A percentile compares a stretch with the other conserved stretches of the same genome.
Evolutionary conservation across 2,888 invertebrate genomes (phyloP).

Genomic region (Crepidodera aurea): DNA sequence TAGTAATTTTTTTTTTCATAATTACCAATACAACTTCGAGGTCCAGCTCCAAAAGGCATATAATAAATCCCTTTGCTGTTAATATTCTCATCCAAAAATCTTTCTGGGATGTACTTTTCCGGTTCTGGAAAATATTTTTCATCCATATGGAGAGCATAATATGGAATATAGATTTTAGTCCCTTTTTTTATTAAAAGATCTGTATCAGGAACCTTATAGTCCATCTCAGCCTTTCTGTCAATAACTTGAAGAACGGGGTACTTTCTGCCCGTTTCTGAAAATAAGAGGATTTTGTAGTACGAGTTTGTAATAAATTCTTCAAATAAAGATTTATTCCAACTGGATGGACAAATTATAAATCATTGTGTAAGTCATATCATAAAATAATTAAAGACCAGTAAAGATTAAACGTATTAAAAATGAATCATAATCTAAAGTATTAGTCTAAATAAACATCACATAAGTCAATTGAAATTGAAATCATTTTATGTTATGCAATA

Average conservation of each 20-base stretch:
- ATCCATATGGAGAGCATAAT: slow-evolving; percentile 52
- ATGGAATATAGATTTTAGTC: slow-evolving; percentile 47
- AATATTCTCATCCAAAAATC: slow-evolving; percentile 40
- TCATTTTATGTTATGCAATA: no score
- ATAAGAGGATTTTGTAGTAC: not conserved
- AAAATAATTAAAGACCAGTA: no score
- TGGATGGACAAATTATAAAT: no score
- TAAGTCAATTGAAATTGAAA: no score
- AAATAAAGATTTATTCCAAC: no score
- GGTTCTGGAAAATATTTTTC: slow-evolving; percentile 54
- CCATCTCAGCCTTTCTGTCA: slow-evolving; percentile 39
- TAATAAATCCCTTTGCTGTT: slow-evolving; percentile 39
- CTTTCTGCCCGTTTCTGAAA: slow-evolving; percentile 54
- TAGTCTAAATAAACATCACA: no score
- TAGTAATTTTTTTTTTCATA: not conserved
- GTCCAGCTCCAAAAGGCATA: slow-evolving; percentile 57
- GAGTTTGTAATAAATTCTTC: no score
- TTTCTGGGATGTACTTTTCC: slow-evolving; percentile 42
- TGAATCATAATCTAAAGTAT: no score
- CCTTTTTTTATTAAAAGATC: slow-evolving; percentile 46
- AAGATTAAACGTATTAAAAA: no score
- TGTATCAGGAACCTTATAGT: slow-evolving; percentile 42
- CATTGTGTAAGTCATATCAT: no score
- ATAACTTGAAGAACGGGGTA: slow-evolving; percentile 50
- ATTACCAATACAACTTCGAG: slow-evolving; percentile 55